These are phyloP conservation scores for Caenorhabditis imperialis DNA, from an alignment of 2,888 invertebrate species.

Conservation along the genomic window DNA sequence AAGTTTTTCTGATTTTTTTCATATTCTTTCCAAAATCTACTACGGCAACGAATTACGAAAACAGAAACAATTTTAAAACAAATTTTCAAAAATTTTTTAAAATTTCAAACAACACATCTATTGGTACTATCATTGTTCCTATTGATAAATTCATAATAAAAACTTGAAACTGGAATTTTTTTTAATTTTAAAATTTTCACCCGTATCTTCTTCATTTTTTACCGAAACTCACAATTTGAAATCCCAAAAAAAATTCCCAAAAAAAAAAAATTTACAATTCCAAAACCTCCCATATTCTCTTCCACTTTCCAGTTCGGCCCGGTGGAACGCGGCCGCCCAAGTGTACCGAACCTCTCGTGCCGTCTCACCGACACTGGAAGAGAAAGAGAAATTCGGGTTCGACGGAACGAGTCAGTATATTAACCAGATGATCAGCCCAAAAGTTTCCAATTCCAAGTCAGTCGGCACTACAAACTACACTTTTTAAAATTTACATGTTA, in stretches of 20 bases:
- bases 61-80: neutral
- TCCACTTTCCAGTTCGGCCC: conserved; percentile 69
- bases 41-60: no score
- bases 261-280: neutral
- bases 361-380: conserved; percentile 70
- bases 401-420: conserved; percentile 30
- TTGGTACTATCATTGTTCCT: no score
- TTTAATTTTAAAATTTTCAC: neutral
- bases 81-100: neutral
- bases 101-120: no score
- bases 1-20: no score
- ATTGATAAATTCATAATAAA: conserved; percentile 8
- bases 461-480: conserved; percentile 17
- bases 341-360: conserved; percentile 75
- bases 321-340: conserved; percentile 76
- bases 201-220: conserved; percentile 1
- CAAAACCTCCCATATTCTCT: no score
- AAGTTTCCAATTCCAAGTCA: conserved; percentile 41
- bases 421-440: conserved; percentile 47
- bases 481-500: conserved; percentile 2
- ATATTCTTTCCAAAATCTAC: no score
- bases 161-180: neutral
- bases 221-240: no score
- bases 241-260: neutral
- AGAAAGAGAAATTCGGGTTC: conserved; percentile 46